phyloP scores from a whole-genome alignment of 2,113 vertebrate species.

The Tetrax tetrax region DNA sequence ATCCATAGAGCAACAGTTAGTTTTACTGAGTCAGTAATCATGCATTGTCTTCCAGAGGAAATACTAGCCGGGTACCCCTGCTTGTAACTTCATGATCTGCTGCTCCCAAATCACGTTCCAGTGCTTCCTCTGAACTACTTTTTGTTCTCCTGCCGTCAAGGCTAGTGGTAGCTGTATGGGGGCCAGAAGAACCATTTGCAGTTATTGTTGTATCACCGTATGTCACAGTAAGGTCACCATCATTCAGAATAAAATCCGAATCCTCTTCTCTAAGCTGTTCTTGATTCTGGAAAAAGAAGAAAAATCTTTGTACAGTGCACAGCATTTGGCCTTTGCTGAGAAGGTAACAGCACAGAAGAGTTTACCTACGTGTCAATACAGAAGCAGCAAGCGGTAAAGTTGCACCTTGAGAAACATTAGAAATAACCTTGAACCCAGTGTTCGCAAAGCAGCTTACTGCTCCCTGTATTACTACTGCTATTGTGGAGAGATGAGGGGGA shows the following conservation, averaged over 20 bases:
- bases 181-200: conserved; percentile 88
- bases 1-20: neutral
- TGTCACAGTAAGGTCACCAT: conserved; percentile 91
- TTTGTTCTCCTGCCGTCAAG: conserved; percentile 80
- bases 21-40: conserved; percentile 72
- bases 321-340: neutral
- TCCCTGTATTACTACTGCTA: neutral
- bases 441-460: conserved; percentile 35
- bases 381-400: neutral
- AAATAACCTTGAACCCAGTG: neutral
- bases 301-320: neutral
- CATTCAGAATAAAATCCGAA: conserved; percentile 89
- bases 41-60: conserved; percentile 91
- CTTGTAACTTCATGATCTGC: conserved; percentile 89
- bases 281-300: conserved; percentile 80
- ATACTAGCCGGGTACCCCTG: conserved; percentile 92
- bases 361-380: neutral
- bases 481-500: neutral
- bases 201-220: conserved; percentile 92
- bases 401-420: conserved; percentile 11
- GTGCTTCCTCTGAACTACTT: conserved; percentile 87
- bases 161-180: conserved; percentile 70
- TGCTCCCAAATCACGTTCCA: conserved; percentile 89
- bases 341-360: neutral
- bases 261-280: conserved; percentile 91